Conservation (phyloP, 2,113 vertebrate species). For the Planiliza haematocheilus region DNA sequence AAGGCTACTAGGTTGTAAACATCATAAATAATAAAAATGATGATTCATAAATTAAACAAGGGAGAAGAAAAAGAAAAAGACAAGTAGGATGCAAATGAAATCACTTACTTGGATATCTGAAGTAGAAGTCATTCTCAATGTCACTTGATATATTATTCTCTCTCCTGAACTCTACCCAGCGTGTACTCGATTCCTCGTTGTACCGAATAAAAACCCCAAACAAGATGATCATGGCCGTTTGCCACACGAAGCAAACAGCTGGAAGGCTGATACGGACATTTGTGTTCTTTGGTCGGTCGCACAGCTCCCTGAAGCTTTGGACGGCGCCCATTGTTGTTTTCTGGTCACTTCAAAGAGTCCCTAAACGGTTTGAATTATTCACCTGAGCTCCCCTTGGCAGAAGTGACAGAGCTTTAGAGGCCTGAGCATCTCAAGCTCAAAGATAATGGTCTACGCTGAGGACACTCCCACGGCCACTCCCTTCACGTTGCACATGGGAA, state of each 20-base stretch:
- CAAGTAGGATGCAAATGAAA: neutral
- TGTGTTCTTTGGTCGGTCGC: constrained; percentile 85
- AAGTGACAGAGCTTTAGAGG: constrained; percentile 14
- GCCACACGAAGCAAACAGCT: constrained; percentile 87
- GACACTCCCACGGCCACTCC: constrained; percentile 65
- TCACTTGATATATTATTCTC: constrained; percentile 83
- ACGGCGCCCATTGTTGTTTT: constrained; percentile 74
- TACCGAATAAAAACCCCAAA: constrained; percentile 94
- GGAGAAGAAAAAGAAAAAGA: neutral
- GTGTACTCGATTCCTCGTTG: constrained; percentile 76
- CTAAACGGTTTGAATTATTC: neutral
- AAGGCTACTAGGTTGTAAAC: too few species aligned
- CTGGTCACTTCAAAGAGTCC: neutral
- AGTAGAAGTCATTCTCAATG: constrained; percentile 95
- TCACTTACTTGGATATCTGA: constrained; percentile 96
- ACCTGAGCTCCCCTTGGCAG: neutral
- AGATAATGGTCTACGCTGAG: constrained; percentile 1
- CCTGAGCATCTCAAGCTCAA: constrained; percentile 29
- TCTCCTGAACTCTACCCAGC: constrained; percentile 81
- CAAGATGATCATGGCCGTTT: constrained; percentile 91
- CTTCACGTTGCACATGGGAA: neutral
- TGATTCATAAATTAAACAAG: neutral
- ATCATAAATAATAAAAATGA: neutral
- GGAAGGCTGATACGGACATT: constrained; percentile 89
- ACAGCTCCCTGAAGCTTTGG: constrained; percentile 72